Evolutionary conservation across 2,797 vertebrate genomes (phyloP), one percentile per base, ranked within the genome.

Genomic region (Hylomyscus alleni): DNA sequence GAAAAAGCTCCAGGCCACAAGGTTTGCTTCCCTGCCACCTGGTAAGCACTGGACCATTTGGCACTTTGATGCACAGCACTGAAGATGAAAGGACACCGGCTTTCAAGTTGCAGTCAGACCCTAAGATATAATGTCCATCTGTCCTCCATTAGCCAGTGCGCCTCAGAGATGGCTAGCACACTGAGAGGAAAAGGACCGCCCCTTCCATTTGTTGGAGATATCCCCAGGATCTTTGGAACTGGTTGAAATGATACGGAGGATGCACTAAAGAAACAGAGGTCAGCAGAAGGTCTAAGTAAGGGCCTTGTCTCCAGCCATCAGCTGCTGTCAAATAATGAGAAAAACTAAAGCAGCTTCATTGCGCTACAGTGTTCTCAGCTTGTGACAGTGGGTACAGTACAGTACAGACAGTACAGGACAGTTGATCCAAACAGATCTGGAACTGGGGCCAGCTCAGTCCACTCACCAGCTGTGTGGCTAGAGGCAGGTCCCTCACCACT

Each of bases 11-110:
- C 34, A 5, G 31, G 75, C 54, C 44, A 5, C 10, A 34, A 37
- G 88, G 14, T 47, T 97, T n/a, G 15, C 1, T 50, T 76, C 26
- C 56, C 56, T 69, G 75, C 84, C 86, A 91, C 94, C 90, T 97
- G 95, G 95, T 65, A 92, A 97, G 95, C 92, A 93, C 97, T 92
- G 91, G 67, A 88, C 83, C 54, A 81, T 76, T 93, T 88, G 69
- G 1, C 91, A 93, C 95, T 97, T 97, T 95, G 93, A 96, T 94
- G 96, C 81, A 95, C 83, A 91, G 95, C 95, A 87, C 81, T 82
- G 93, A 94, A 87, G 84, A 96, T 94, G 88, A 97, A 97, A 97
- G 84, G 84, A 69, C 81, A 77, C 40, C 34, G 94, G 93, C 94
- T 94, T 97, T 97, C 94, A 54, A 6, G 96, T 96, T 94, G 83